phyloP scores from a whole-genome alignment of 2,797 vertebrate genomes.

The Podargus strigoides region DNA sequence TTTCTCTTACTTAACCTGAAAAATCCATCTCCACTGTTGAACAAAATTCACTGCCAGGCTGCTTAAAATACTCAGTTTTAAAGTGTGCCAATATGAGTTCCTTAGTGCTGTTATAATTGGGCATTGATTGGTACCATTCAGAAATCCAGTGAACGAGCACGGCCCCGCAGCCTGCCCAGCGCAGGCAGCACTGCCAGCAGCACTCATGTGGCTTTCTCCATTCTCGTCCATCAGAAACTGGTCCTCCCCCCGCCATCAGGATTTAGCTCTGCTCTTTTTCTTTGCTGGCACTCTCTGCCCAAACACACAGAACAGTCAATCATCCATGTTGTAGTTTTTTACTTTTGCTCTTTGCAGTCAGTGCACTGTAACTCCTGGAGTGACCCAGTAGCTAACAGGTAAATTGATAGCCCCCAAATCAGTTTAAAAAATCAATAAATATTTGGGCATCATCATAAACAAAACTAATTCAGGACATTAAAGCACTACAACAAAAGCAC shows the following conservation, averaged over 20 bases:
- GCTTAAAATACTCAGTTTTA: background rate
- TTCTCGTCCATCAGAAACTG: background rate
- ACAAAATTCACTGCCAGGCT: background rate
- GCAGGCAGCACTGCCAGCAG: background rate
- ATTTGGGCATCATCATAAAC: slow-evolving; percentile 55
- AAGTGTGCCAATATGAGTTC: background rate
- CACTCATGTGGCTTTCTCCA: background rate
- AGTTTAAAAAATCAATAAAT: slow-evolving; percentile 41
- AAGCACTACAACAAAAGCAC: slow-evolving; percentile 52
- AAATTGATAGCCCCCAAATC: slow-evolving; percentile 20
- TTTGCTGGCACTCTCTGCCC: background rate
- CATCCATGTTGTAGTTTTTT: background rate
- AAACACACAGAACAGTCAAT: background rate
- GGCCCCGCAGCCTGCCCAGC: background rate
- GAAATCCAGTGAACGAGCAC: accelerated
- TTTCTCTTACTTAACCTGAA: background rate
- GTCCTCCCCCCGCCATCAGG: background rate
- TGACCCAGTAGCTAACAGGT: background rate
- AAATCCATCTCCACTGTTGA: background rate
- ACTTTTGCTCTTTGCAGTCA: background rate
- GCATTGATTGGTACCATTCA: background rate
- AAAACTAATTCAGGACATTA: slow-evolving; percentile 64
- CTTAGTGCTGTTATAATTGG: background rate
- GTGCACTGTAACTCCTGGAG: background rate
- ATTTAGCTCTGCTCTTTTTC: background rate